A percentile compares a stretch with the other conserved stretches of the same genome.
Evolutionary conservation across 2,113 vertebrate species (phyloP).

Genomic region (Tinamus guttatus): DNA sequence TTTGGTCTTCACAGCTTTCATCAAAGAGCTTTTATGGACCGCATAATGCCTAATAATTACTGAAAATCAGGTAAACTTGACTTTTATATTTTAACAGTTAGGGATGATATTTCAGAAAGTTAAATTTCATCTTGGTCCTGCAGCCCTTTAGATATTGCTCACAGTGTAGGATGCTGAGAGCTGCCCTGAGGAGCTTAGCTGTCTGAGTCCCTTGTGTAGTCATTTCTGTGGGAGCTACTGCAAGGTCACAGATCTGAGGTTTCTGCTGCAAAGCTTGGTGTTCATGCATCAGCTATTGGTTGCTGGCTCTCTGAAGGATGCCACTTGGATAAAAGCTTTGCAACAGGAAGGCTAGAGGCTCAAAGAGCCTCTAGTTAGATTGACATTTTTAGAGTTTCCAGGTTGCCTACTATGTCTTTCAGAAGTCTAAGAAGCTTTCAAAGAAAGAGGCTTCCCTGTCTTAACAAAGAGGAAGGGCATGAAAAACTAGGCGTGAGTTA

Average conservation of each 20-base stretch:
- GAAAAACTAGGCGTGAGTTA: neutral
- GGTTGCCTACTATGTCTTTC: neutral
- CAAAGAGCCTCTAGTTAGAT: neutral
- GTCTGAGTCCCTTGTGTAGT: neutral
- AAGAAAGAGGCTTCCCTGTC: neutral
- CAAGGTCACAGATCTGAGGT: neutral
- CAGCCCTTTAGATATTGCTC: neutral
- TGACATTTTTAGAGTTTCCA: neutral
- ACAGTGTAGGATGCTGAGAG: neutral
- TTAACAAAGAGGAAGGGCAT: neutral
- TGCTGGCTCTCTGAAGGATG: neutral
- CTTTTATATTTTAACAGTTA: neutral
- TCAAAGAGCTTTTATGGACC: neutral
- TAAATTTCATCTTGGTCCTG: neutral
- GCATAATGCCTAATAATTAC: neutral
- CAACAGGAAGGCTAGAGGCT: neutral
- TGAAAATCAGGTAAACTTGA: neutral
- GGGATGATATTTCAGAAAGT: neutral
- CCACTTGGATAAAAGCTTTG: neutral
- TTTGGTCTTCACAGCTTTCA: neutral
- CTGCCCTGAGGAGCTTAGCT: neutral
- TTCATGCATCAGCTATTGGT: rapidly evolving
- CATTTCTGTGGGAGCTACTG: neutral
- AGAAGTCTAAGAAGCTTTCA: neutral
- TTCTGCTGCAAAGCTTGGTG: neutral